Evolutionary conservation across 2,888 invertebrate genomes (phyloP).

Genomic region (Megaustenia siamemsis): DNA sequence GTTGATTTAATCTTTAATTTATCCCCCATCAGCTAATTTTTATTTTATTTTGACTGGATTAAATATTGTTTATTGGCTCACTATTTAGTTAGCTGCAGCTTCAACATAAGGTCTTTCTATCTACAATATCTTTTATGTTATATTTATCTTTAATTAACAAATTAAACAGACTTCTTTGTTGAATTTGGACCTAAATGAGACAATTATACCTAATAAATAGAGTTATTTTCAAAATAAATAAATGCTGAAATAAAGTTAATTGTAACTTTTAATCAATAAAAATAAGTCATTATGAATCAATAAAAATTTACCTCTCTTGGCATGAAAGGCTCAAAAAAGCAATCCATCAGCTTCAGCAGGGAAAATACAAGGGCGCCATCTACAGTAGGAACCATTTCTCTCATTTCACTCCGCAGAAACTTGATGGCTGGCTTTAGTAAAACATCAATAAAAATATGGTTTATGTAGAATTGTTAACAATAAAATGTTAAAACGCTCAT

Average conservation of each 20-base stretch:
- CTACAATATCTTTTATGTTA: too few species aligned
- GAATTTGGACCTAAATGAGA: background rate
- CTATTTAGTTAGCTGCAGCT: too few species aligned
- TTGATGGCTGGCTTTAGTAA: conserved; percentile 75
- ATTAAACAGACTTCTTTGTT: too few species aligned
- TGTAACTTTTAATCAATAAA: background rate
- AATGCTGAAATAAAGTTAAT: background rate
- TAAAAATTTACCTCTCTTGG: conserved; percentile 75
- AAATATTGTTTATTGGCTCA: too few species aligned
- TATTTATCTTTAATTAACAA: too few species aligned
- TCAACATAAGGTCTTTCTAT: too few species aligned
- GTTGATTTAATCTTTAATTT: too few species aligned
- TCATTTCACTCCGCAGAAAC: conserved; percentile 78
- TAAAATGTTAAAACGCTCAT: too few species aligned
- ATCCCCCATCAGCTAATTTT: too few species aligned
- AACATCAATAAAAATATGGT: background rate
- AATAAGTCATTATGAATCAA: background rate
- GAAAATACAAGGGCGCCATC: conserved; percentile 86
- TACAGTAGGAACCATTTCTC: conserved; percentile 86
- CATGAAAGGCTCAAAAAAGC: conserved; percentile 79
- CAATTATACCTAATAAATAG: background rate
- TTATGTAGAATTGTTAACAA: background rate
- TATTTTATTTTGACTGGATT: too few species aligned
- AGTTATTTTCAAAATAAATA: background rate
- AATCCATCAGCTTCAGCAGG: conserved; percentile 78